Percentiles rank a stretch among this genome's conserved stretches.
Evolutionary conservation across 2,113 vertebrate genomes (phyloP).

Genomic region (Pleuronectes platessa): DNA sequence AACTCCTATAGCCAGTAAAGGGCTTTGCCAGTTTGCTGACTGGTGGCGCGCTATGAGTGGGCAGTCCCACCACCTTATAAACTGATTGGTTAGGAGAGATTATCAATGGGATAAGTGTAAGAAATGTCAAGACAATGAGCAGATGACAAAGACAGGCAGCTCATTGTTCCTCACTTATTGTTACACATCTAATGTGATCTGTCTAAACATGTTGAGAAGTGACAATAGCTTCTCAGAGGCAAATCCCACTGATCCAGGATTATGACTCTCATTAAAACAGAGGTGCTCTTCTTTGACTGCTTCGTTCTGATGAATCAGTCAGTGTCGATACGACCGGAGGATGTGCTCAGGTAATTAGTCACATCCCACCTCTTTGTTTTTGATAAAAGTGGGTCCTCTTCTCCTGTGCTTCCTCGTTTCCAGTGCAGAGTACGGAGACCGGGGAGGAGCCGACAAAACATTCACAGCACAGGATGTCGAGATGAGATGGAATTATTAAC

Average conservation of each 20-base stretch:
- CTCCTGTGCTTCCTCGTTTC: conserved; percentile 29
- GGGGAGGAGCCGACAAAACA: conserved; percentile 46
- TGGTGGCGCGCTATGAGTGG: too few relatives aligned
- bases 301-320: conserved; percentile 51
- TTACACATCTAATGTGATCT: conserved; percentile 2
- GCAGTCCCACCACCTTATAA: too few relatives aligned
- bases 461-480: conserved; percentile 26
- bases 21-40: too few relatives aligned
- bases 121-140: background rate
- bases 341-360: conserved; percentile 58
- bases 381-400: conserved; percentile 25
- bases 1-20: too few relatives aligned
- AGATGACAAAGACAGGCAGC: conserved; percentile 15
- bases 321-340: conserved; percentile 39
- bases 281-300: conserved; percentile 20
- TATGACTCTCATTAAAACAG: conserved; percentile 59
- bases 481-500: conserved; percentile 66
- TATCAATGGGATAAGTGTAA: background rate
- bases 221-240: conserved; percentile 37
- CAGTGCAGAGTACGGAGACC: background rate
- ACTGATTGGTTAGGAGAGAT: background rate
- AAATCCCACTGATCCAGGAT: conserved; percentile 66
- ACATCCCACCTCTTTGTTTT: conserved; percentile 41
- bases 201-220: conserved; percentile 36
- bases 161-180: conserved; percentile 25